Percentiles rank a stretch among this genome's conserved stretches.
Conservation (phyloP, 2,888 invertebrate genomes). For the Rotaria sp. region DNA sequence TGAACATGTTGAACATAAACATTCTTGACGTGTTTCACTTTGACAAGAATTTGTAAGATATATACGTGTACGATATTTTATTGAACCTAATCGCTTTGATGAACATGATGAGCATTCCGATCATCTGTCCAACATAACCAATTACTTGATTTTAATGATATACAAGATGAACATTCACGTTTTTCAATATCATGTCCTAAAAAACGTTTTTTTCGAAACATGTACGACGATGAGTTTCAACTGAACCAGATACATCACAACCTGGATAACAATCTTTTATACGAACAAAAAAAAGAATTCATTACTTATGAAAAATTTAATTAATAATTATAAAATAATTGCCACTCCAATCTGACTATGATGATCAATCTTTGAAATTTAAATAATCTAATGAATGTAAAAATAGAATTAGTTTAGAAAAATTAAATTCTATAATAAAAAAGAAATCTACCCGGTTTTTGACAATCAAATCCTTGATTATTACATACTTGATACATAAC, state of each 20-base stretch:
- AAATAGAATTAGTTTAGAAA: no score
- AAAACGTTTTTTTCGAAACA: neutral
- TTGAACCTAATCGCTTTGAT: neutral
- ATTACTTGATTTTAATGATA: neutral
- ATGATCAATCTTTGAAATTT: neutral
- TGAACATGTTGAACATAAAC: neutral
- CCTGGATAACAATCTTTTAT: neutral
- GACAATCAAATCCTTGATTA: neutral
- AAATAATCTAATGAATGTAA: no score
- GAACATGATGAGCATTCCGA: constrained; percentile 29
- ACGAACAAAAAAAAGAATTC: no score
- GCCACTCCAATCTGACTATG: neutral
- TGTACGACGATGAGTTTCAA: constrained; percentile 2
- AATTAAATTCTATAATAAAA: neutral
- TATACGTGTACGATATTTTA: constrained; percentile 7
- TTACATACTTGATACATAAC: neutral
- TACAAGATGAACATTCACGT: constrained; percentile 7
- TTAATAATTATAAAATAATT: neutral
- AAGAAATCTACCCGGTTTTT: neutral
- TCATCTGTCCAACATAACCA: constrained; percentile 26
- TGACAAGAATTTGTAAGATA: constrained; percentile 25
- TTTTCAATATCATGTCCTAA: neutral
- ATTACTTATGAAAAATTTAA: neutral
- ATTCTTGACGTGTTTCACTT: constrained; percentile 3
- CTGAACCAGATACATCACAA: neutral